These are phyloP conservation scores for Pangasianodon gigas DNA, from an alignment of 2,113 vertebrate genomes.

Conservation along the genomic window DNA sequence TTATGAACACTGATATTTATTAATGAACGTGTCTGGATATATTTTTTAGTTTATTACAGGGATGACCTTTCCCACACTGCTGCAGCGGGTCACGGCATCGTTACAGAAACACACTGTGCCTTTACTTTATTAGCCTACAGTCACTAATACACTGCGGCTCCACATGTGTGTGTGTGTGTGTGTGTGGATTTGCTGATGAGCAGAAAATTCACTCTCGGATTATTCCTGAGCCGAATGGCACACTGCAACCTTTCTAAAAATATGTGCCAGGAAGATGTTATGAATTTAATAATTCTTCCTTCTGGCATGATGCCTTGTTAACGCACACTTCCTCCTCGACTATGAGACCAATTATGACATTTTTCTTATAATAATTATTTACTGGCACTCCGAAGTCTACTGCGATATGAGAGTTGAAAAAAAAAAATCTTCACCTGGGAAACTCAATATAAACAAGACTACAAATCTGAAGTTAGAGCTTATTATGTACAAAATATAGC, in stretches of 20 bases:
- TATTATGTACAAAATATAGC: background rate
- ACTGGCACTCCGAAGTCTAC: background rate
- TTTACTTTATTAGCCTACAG: background rate
- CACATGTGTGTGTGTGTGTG: background rate
- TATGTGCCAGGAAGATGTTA: background rate
- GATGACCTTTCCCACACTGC: conserved; percentile 8
- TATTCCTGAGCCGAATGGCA: background rate
- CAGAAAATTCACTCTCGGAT: background rate
- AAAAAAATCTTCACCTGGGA: background rate
- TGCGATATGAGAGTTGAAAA: background rate
- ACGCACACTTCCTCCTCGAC: background rate
- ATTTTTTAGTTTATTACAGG: background rate
- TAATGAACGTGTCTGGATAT: background rate
- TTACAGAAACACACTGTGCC: background rate
- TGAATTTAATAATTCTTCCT: conserved; percentile 8
- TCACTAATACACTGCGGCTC: background rate
- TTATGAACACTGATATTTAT: background rate
- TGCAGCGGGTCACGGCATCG: background rate
- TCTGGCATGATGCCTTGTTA: conserved; percentile 11
- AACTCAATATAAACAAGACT: background rate
- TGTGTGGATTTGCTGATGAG: background rate
- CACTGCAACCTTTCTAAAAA: background rate
- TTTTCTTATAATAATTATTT: conserved; percentile 4
- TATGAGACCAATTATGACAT: background rate
- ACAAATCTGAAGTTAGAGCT: conserved; percentile 13